phyloP scores from a whole-genome alignment of 2,888 invertebrate species.

The Athalia cordata region DNA sequence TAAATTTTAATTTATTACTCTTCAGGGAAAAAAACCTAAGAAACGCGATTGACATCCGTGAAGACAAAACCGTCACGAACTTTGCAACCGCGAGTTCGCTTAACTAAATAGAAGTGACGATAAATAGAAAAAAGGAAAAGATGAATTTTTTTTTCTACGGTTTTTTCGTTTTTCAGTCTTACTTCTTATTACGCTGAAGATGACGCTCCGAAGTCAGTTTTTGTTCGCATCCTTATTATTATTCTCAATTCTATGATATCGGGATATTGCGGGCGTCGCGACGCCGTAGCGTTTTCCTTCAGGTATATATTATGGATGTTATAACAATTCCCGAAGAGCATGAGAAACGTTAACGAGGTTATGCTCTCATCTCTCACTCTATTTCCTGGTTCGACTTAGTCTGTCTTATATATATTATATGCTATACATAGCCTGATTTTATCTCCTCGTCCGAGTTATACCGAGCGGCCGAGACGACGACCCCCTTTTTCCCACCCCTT shows the following conservation, averaged over 20 bases:
- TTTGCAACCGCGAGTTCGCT: background rate
- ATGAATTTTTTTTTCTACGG: background rate
- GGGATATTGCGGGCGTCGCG: conserved; percentile 49
- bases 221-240: conserved; percentile 45
- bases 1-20: no score
- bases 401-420: no score
- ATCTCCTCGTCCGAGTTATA: no score
- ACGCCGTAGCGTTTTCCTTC: conserved; percentile 36
- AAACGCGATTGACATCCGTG: conserved; percentile 16
- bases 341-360: conserved; percentile 68
- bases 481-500: no score
- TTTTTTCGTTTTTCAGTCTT: no score
- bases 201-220: no score
- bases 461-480: no score
- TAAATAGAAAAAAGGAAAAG: background rate
- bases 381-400: no score
- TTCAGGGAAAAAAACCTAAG: no score
- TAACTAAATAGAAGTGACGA: background rate
- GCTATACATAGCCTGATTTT: no score
- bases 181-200: no score
- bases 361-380: conserved; percentile 69
- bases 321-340: conserved; percentile 14
- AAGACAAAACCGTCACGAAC: conserved; percentile 7
- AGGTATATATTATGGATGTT: conserved; percentile 52
- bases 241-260: conserved; percentile 67